A percentile compares a stretch with the other conserved stretches of the same genome.
These are phyloP conservation scores for Leptobrachium leishanense DNA, from an alignment of 2,113 vertebrate genomes.

Conservation along the genomic window DNA sequence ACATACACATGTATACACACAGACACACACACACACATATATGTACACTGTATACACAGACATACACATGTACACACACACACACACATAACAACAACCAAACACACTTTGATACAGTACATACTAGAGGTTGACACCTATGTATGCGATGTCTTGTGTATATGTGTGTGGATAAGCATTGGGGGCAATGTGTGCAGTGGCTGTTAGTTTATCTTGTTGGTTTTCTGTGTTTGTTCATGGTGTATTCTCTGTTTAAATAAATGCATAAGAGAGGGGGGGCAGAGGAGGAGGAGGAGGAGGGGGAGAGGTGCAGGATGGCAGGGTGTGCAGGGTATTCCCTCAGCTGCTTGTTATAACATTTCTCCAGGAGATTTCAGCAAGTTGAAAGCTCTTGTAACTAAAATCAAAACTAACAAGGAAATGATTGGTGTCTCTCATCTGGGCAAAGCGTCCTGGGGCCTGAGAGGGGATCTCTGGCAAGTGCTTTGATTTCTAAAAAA, in stretches of 20 bases:
- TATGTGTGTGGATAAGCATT: neutral
- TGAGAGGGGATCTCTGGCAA: constrained; percentile 62
- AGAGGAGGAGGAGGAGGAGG: constrained; percentile 13
- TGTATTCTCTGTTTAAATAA: constrained; percentile 44
- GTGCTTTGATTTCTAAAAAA: constrained; percentile 90
- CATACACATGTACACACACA: too few relatives aligned
- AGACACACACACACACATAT: too few relatives aligned
- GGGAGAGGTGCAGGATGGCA: constrained; percentile 48
- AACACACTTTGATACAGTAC: too few relatives aligned
- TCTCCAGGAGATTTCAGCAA: constrained; percentile 90
- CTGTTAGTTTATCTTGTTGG: constrained; percentile 12
- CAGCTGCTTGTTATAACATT: constrained; percentile 96
- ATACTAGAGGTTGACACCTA: too few relatives aligned
- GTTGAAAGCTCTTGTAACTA: constrained; percentile 87
- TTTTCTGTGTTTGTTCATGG: constrained; percentile 41
- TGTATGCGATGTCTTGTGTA: neutral
- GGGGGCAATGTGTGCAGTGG: neutral
- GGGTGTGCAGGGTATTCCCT: constrained; percentile 76
- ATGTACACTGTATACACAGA: too few relatives aligned
- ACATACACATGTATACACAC: too few relatives aligned
- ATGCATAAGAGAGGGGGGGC: constrained; percentile 20
- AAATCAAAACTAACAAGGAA: constrained; percentile 93
- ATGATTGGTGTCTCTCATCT: constrained; percentile 84
- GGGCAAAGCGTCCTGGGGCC: constrained; percentile 74
- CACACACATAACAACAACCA: too few relatives aligned